Evolutionary conservation across 2,797 vertebrate species (phyloP).

Genomic region (Eleutherodactylus coqui): DNA sequence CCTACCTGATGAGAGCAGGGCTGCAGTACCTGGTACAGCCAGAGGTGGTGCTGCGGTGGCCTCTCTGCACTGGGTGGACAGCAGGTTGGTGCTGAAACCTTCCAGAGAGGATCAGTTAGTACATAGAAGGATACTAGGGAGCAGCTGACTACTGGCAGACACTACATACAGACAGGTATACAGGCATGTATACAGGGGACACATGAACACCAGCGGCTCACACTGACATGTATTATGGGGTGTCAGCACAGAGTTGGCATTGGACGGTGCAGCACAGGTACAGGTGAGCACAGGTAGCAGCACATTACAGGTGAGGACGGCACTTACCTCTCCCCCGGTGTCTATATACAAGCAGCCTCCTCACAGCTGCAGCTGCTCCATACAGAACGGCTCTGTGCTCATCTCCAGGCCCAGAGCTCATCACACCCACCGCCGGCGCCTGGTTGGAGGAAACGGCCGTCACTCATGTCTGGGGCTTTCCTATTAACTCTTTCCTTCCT

Average conservation of each 20-base stretch:
- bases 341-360: slow-evolving; percentile 7
- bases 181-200: background rate
- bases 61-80: slow-evolving; percentile 19
- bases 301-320: background rate
- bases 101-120: background rate
- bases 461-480: too few species aligned
- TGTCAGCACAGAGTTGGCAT: background rate
- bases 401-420: slow-evolving; percentile 4
- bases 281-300: too few species aligned
- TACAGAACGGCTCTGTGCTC: slow-evolving; percentile 7
- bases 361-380: slow-evolving; percentile 21
- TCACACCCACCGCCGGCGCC: slow-evolving; percentile 22
- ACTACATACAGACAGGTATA: background rate
- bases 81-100: slow-evolving; percentile 52
- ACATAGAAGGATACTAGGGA: background rate
- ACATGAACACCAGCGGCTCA: background rate
- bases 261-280: too few species aligned
- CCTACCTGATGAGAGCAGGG: slow-evolving; percentile 30
- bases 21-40: slow-evolving; percentile 4
- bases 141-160: background rate
- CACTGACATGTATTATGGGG: background rate
- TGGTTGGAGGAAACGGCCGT: too few species aligned
- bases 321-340: slow-evolving; percentile 42
- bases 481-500: too few species aligned
- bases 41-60: background rate